These are phyloP conservation scores for Todus mexicanus DNA, from an alignment of 2,797 vertebrate species.

Conservation along the genomic window DNA sequence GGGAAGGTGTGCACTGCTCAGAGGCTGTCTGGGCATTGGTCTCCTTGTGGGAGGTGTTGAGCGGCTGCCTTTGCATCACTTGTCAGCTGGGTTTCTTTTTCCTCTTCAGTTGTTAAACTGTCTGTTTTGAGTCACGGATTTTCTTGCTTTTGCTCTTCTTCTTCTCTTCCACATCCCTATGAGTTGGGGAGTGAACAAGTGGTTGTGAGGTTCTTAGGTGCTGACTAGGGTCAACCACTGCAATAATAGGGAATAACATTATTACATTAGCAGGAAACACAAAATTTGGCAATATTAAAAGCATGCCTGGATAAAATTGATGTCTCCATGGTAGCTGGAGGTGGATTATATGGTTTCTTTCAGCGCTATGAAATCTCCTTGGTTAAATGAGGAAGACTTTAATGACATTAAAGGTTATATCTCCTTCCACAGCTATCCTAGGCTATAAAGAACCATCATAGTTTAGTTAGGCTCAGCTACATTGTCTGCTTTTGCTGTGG, in stretches of 20 bases:
- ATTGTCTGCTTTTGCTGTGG: background rate
- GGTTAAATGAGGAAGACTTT: background rate
- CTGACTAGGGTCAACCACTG: background rate
- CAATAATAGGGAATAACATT: background rate
- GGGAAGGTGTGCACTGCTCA: background rate
- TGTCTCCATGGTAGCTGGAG: background rate
- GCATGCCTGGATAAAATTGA: background rate
- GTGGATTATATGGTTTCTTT: background rate
- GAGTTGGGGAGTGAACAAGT: background rate
- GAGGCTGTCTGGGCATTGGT: background rate
- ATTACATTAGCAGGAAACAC: background rate
- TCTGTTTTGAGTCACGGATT: background rate
- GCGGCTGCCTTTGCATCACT: background rate
- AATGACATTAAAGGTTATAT: background rate
- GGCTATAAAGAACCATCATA: background rate
- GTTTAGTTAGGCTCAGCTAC: background rate
- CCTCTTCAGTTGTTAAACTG: background rate
- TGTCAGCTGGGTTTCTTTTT: background rate
- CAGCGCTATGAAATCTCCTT: background rate
- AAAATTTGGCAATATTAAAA: background rate
- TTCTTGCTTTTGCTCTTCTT: background rate
- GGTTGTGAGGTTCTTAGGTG: background rate
- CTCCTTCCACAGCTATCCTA: background rate
- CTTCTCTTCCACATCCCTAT: background rate
- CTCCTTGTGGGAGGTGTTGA: background rate